Percentiles rank a stretch among this genome's conserved stretches.
Conservation (phyloP, 2,888 invertebrate genomes). For the Monoplex corrugatus region DNA sequence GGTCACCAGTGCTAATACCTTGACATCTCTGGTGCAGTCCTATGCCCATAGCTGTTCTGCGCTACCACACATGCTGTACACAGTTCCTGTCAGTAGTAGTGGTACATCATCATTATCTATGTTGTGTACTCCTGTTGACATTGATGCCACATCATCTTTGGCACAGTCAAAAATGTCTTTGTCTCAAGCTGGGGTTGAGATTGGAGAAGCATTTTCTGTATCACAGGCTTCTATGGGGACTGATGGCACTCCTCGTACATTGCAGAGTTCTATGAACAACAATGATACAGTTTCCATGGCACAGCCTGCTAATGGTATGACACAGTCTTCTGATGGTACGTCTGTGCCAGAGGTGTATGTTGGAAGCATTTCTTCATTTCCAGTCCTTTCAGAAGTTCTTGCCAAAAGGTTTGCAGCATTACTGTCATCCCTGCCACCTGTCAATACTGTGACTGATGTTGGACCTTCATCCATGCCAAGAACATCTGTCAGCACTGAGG, state of each 20-base stretch:
- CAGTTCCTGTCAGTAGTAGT: background rate
- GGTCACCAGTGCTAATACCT: background rate
- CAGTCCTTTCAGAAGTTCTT: background rate
- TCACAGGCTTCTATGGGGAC: background rate
- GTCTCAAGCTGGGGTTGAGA: background rate
- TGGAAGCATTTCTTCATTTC: background rate
- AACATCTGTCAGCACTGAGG: background rate
- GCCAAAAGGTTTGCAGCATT: background rate
- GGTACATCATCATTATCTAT: background rate
- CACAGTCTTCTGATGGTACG: background rate
- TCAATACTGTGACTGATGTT: background rate
- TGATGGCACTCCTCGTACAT: too few species aligned
- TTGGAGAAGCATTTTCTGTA: background rate
- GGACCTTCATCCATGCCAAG: background rate
- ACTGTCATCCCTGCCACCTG: background rate
- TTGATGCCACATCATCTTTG: background rate
- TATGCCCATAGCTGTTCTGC: background rate
- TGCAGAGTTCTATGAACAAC: too few species aligned
- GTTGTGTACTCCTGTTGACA: background rate
- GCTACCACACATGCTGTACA: background rate
- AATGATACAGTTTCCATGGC: too few species aligned
- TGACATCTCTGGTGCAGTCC: background rate
- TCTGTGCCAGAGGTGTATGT: background rate
- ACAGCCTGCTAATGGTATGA: too few species aligned
- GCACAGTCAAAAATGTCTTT: too few species aligned